phyloP scores from a whole-genome alignment of 1,140 invertebrate genomes.

The Drosophila guanche region DNA sequence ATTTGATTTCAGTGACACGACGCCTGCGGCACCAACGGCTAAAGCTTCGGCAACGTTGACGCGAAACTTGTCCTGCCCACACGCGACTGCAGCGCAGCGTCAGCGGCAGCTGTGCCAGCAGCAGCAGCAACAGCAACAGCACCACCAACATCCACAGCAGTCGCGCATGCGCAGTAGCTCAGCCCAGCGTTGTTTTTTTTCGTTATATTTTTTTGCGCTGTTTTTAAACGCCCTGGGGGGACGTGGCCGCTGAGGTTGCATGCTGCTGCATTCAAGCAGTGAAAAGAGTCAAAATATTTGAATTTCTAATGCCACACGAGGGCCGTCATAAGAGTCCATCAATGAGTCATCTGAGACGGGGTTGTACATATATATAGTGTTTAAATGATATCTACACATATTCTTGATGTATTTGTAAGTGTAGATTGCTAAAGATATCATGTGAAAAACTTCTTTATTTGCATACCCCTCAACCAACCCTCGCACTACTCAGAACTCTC shows the following conservation, averaged over 20 bases:
- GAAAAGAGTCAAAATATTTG: slow-evolving; percentile 73
- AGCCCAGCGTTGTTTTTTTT: slow-evolving; percentile 37
- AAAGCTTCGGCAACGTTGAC: slow-evolving; percentile 14
- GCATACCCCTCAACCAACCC: slow-evolving; percentile 7
- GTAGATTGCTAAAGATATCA: neutral
- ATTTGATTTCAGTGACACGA: slow-evolving; percentile 80
- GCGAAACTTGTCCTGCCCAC: slow-evolving; percentile 60
- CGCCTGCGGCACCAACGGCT: slow-evolving; percentile 60
- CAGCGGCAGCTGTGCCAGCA: slow-evolving; percentile 5
- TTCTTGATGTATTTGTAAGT: slow-evolving; percentile 2
- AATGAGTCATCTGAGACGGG: slow-evolving; percentile 17
- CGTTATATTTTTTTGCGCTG: slow-evolving; percentile 51
- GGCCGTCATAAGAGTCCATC: slow-evolving; percentile 48
- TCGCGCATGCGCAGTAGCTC: slow-evolving; percentile 52
- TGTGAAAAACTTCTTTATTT: neutral
- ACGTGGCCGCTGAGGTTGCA: slow-evolving; percentile 53
- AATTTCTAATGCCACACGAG: slow-evolving; percentile 75
- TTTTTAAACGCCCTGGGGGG: slow-evolving; percentile 64
- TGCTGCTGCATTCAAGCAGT: slow-evolving; percentile 29
- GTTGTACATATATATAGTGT: slow-evolving; percentile 11
- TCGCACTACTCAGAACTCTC: slow-evolving; percentile 21
- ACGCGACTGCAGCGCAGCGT: slow-evolving; percentile 37
- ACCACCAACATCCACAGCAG: neutral
- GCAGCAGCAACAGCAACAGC: slow-evolving; percentile 23
- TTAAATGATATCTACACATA: too few species aligned